Conservation (phyloP, 2,797 vertebrate genomes). For the Hylomyscus alleni region DNA sequence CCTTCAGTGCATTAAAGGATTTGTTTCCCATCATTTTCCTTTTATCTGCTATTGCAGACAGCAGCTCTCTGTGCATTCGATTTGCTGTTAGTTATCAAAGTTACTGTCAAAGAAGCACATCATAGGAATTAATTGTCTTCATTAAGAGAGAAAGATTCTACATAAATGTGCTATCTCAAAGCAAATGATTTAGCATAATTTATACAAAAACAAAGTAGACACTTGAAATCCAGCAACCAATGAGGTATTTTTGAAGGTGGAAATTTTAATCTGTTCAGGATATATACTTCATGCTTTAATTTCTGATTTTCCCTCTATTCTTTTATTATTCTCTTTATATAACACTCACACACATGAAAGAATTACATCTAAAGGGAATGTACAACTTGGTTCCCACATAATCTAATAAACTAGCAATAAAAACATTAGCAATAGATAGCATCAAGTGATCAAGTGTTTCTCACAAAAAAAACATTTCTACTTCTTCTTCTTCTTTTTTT, state of each 20-base stretch:
- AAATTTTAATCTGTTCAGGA: conserved; percentile 51
- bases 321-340: background rate
- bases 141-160: conserved; percentile 62
- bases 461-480: background rate
- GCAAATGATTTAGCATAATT: conserved; percentile 34
- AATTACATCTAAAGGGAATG: background rate
- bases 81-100: conserved; percentile 59
- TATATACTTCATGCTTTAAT: background rate
- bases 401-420: conserved; percentile 17
- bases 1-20: conserved; percentile 64
- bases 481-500: too few relatives aligned
- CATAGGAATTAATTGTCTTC: conserved; percentile 53
- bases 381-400: background rate
- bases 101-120: conserved; percentile 38
- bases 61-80: conserved; percentile 32
- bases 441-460: conserved; percentile 7
- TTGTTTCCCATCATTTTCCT: conserved; percentile 58
- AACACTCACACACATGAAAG: background rate
- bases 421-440: background rate
- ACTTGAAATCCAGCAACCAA: conserved; percentile 39
- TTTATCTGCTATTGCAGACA: conserved; percentile 64
- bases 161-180: conserved; percentile 51
- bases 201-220: conserved; percentile 40
- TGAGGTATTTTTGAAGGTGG: conserved; percentile 56
- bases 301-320: background rate